Evolutionary conservation across 2,113 vertebrate species (phyloP), one percentile per base, ranked within the genome.

Genomic region (Sitta europaea): DNA sequence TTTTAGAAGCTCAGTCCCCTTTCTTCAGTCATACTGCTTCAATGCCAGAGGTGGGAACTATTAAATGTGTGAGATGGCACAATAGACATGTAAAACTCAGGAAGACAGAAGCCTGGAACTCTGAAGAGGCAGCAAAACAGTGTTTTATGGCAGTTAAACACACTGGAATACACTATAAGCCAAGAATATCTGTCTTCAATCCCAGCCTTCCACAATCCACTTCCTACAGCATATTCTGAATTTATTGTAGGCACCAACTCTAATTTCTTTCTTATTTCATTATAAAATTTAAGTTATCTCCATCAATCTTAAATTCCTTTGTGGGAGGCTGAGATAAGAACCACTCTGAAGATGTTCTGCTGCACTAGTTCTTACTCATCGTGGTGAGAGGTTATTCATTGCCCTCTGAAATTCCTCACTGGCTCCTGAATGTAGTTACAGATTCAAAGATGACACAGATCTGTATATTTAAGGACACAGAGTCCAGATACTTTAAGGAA

Each of bases 231-330:
- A n/a, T 55, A 80, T 58, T 89, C 36, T 59, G 61, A 86, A 75
- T 75, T 83, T 82, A 65, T 63, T 61, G 53, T 7, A 62, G 48
- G 28, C 40, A n/a, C 48, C 47, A 65, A 89, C 80, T 88, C 51
- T 63, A 71, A n/a, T 48, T 20, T 65, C 57, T 78, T 72, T 83
- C 51, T 76, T 87, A 82, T 65, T 96, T 75, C 42, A 58, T 66
- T 66, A 68, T 11, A 94, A 92, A 94, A 85, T 80, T 91, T 63
- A 86, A 90, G 79, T 76, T 90, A 59, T 72, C 78, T 95, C n/a
- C 43, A 72, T 88, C 79, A 88, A 81, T 92, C 75, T 87, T 73
- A 72, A 80, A 93, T 70, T 80, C 73, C 31, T 82, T 79, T 77
- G 67, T 55, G 70, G 31, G 28, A 16, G 89, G 66, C 61, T 77